Evolutionary conservation across 2,797 vertebrate genomes (phyloP).

Genomic region (Triplophysa bombifrons): DNA sequence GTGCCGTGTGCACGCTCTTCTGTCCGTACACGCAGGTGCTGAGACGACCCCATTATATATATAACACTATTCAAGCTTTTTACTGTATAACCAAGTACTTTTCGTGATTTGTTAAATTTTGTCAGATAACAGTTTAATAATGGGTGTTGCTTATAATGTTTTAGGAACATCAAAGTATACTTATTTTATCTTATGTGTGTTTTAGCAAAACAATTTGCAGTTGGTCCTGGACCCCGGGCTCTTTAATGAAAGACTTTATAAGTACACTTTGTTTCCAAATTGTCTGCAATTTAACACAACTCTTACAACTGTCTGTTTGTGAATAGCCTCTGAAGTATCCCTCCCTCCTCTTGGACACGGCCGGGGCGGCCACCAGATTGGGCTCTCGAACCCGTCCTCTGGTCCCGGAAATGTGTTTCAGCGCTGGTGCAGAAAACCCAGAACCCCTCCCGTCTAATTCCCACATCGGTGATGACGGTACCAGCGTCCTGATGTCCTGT

Average conservation of each 20-base stretch:
- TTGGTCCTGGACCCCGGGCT: too few relatives aligned
- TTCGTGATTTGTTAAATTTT: too few relatives aligned
- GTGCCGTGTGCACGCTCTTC: slow-evolving; percentile 92
- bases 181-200: too few relatives aligned
- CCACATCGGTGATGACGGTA: slow-evolving; percentile 89
- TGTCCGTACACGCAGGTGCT: slow-evolving; percentile 90
- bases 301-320: background rate
- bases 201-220: too few relatives aligned
- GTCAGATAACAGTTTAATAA: too few relatives aligned
- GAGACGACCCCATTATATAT: background rate
- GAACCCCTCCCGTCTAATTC: slow-evolving; percentile 89
- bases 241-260: too few relatives aligned
- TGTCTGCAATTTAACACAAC: background rate
- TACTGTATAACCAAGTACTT: too few relatives aligned
- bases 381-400: slow-evolving; percentile 86
- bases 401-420: slow-evolving; percentile 98
- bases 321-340: slow-evolving; percentile 69
- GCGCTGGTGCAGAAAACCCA: slow-evolving; percentile 84
- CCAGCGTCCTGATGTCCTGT: slow-evolving; percentile 88
- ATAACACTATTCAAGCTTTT: background rate
- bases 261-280: too few relatives aligned
- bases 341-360: slow-evolving; percentile 36
- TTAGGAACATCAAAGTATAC: too few relatives aligned
- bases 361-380: slow-evolving; percentile 64
- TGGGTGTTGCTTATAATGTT: too few relatives aligned